phyloP scores from a whole-genome alignment of 1,140 invertebrate species.

The Drosophila willistoni region DNA sequence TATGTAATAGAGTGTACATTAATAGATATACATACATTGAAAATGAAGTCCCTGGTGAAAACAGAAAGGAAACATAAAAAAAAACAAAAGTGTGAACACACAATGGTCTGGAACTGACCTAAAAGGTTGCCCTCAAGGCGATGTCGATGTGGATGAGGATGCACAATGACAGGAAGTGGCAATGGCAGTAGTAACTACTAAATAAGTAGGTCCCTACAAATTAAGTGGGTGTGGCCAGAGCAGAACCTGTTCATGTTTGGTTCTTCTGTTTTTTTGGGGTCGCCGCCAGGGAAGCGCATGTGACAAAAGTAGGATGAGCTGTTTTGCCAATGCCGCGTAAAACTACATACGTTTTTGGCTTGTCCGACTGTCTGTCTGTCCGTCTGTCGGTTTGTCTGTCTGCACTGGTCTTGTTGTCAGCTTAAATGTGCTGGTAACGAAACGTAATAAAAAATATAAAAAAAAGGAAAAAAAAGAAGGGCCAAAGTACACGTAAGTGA shows the following conservation, averaged over 20 bases:
- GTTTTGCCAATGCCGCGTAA: conserved; percentile 27
- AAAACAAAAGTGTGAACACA: conserved; percentile 54
- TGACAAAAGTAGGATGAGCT: conserved; percentile 66
- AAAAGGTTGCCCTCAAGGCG: conserved; percentile 42
- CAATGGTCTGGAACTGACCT: conserved; percentile 23
- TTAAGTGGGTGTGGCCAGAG: conserved; percentile 45
- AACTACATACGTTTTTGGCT: conserved; percentile 26
- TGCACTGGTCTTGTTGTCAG: conserved; percentile 42
- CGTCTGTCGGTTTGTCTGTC: not conserved
- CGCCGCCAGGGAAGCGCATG: conserved; percentile 34
- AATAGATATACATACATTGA: not conserved
- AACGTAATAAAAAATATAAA: not conserved
- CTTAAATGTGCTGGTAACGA: conserved; percentile 36
- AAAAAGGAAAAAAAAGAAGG: conserved; percentile 16
- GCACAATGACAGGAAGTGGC: conserved; percentile 53
- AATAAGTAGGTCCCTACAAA: conserved; percentile 46
- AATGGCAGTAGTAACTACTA: conserved; percentile 31
- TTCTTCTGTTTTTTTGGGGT: conserved; percentile 7
- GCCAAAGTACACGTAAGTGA: conserved; percentile 55
- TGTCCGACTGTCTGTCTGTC: conserved; percentile 13
- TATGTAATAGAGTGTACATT: not conserved
- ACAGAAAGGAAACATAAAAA: conserved; percentile 19
- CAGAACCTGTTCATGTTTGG: conserved; percentile 43
- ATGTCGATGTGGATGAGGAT: conserved; percentile 43
- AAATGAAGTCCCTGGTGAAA: not conserved